Conservation (phyloP, 2,113 vertebrate species). For the Cyphotilapia sp. region DNA sequence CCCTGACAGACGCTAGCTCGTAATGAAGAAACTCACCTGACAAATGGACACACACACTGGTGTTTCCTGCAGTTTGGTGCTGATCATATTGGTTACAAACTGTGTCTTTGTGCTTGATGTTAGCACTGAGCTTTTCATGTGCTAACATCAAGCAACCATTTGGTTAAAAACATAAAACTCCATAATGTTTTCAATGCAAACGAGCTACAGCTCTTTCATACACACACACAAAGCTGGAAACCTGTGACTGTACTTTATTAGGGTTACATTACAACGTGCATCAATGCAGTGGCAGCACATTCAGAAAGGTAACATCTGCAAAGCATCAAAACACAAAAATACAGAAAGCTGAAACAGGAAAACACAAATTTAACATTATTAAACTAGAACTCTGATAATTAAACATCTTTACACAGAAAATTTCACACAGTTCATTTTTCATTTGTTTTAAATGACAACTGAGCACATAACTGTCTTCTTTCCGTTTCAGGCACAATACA, state of each 20-base stretch:
- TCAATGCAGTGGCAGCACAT: not conserved
- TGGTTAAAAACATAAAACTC: not conserved
- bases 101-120: not conserved
- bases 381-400: not conserved
- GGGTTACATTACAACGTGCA: not conserved
- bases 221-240: not conserved
- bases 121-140: not conserved
- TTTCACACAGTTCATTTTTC: not conserved
- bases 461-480: not conserved
- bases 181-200: not conserved
- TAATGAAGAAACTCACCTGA: not conserved
- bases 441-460: not conserved
- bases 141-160: too few relatives aligned
- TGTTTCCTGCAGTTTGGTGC: not conserved
- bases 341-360: not conserved
- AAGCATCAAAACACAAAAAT: not conserved
- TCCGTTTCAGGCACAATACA: not conserved
- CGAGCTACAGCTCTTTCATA: not conserved
- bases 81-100: not conserved
- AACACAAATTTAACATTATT: not conserved
- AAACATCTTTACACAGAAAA: not conserved
- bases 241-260: slow-evolving; percentile 1
- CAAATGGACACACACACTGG: not conserved
- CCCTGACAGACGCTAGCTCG: not conserved
- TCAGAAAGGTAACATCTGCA: not conserved